Percentiles rank a stretch among this genome's conserved stretches.
These are phyloP conservation scores for Ricordea florida DNA, from an alignment of 92 coral and sea anemone genomes.

Conservation along the genomic window DNA sequence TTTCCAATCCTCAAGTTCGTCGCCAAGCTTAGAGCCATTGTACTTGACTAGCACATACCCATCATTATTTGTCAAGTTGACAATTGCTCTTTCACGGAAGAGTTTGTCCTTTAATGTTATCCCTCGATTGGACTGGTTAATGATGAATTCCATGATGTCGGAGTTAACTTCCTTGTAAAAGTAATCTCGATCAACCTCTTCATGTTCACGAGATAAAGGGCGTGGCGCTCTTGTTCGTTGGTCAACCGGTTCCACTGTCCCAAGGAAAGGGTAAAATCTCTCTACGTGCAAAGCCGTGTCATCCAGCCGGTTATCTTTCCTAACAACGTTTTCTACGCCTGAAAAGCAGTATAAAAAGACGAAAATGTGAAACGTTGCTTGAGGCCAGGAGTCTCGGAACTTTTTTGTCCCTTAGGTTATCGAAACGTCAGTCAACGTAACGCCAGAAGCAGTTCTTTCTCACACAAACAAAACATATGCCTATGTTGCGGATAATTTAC, in stretches of 20 bases:
- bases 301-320: background rate
- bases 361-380: too few species aligned
- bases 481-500: too few species aligned
- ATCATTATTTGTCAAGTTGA: background rate
- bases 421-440: constrained; percentile 31
- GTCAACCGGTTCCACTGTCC: background rate
- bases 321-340: constrained; percentile 1
- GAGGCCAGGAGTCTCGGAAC: background rate
- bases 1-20: constrained; percentile 18
- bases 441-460: too few species aligned
- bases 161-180: constrained; percentile 1
- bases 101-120: background rate
- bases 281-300: constrained; percentile 6
- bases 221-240: background rate
- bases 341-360: background rate
- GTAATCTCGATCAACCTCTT: background rate
- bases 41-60: background rate
- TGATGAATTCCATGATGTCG: constrained; percentile 8
- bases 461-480: too few species aligned
- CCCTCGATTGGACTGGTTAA: constrained; percentile 28
- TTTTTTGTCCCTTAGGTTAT: constrained; percentile 4
- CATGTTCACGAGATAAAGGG: background rate
- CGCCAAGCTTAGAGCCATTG: background rate
- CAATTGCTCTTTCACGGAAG: background rate
- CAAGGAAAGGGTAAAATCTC: constrained; percentile 21